Evolutionary conservation across 2,113 vertebrate genomes (phyloP).

Genomic region (Engystomops pustulosus): DNA sequence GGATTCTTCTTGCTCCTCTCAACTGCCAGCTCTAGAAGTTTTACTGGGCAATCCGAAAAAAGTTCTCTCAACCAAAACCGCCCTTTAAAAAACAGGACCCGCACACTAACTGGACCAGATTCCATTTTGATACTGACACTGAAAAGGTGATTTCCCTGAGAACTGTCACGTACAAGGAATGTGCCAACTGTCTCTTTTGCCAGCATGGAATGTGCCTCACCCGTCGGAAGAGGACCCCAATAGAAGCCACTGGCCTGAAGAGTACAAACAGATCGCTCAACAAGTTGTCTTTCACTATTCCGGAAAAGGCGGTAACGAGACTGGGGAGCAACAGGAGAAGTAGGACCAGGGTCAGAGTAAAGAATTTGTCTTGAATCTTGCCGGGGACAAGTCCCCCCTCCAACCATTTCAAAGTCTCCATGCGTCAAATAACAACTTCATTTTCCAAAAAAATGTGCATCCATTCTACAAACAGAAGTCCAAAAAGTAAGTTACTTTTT

Average conservation of each 20-base stretch:
- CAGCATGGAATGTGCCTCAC: constrained; percentile 71
- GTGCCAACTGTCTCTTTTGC: constrained; percentile 66
- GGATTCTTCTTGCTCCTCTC: constrained; percentile 64
- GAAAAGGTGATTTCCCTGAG: constrained; percentile 69
- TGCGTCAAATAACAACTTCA: constrained; percentile 63
- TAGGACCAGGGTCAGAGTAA: constrained; percentile 29
- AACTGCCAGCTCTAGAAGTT: constrained; percentile 68
- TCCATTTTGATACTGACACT: constrained; percentile 67
- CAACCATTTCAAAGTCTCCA: constrained; percentile 73
- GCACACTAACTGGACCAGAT: constrained; percentile 64
- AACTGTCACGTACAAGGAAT: constrained; percentile 74
- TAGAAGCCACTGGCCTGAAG: constrained; percentile 74
- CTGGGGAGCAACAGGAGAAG: constrained; percentile 16
- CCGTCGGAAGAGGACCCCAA: constrained; percentile 71
- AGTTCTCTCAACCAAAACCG: constrained; percentile 69
- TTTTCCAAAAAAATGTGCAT: constrained; percentile 60
- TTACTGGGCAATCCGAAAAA: constrained; percentile 65
- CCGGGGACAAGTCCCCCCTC: constrained; percentile 68
- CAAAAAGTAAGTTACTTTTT: not conserved
- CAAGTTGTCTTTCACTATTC: constrained; percentile 67
- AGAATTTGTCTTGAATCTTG: constrained; percentile 58
- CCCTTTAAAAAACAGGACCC: constrained; percentile 69
- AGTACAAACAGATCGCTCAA: constrained; percentile 69
- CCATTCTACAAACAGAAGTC: constrained; percentile 55
- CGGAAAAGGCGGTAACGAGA: constrained; percentile 70